A percentile compares a stretch with the other conserved stretches of the same genome.
phyloP scores from a whole-genome alignment of 2,113 vertebrate species.

The Oenanthe melanoleuca region DNA sequence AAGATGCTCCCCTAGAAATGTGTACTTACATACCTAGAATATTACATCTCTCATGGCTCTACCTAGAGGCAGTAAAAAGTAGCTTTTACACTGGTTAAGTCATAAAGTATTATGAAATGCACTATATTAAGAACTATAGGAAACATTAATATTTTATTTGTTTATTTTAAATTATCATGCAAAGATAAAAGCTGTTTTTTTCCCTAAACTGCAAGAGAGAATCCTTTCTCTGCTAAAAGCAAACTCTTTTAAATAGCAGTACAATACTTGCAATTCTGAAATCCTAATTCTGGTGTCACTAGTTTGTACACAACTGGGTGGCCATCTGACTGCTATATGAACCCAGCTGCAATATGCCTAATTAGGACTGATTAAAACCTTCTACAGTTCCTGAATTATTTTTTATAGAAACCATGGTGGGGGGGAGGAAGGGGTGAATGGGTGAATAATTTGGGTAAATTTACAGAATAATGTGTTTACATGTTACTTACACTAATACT shows the following conservation, averaged over 20 bases:
- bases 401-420: not conserved
- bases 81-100: not conserved
- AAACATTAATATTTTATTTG: not conserved
- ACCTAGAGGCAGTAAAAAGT: not conserved
- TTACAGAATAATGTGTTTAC: not conserved
- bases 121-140: not conserved
- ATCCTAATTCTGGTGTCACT: not conserved
- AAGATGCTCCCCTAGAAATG: slow-evolving; percentile 14
- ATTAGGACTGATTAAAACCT: not conserved
- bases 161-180: not conserved
- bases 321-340: not conserved
- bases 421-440: too few relatives aligned
- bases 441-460: not conserved
- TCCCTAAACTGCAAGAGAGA: not conserved
- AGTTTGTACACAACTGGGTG: not conserved
- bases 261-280: not conserved
- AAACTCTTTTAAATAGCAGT: slow-evolving; percentile 10
- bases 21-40: slow-evolving; percentile 19
- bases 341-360: not conserved
- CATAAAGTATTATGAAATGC: slow-evolving; percentile 4
- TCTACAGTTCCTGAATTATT: not conserved
- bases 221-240: not conserved
- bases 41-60: not conserved
- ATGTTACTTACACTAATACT: not conserved
- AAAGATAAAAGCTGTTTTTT: not conserved